Base-by-base conservation (phyloP, 2,113 vertebrate genomes). In the Motacilla alba region DNA sequence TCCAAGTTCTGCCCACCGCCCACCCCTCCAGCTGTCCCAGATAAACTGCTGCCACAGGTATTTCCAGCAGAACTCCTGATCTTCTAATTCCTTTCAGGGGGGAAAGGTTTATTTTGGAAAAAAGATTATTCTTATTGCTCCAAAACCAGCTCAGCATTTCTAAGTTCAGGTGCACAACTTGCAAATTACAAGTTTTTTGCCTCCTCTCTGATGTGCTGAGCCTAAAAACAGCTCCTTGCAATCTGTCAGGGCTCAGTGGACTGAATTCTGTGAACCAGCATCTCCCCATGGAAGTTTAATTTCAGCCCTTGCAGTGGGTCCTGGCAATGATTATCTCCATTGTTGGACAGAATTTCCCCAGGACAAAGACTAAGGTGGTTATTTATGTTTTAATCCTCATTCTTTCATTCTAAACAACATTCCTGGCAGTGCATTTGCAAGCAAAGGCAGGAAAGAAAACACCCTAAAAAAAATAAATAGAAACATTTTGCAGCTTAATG, bases 141-240 rank as follows among this genome's bases (percentile, higher is more conserved):
- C 13, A 3, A 58, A 66, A 83, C 62, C 85, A 95, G 62, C 67
- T 94, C 81, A 96, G 91, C 84, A 44, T 87, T 96, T 95, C 31
- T 12, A 74, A 58, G 30, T 93, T 94, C 66, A 83, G 83, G 72
- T 84, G 76, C 64, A 78, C 15, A 64, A 83, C 87, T 93, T 91
- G 66, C 87, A 93, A 89, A 87, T 95, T 64, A 37, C 37, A 30
- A 46, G 78, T 60, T 89, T 86, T 68, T 62, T 64, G 11, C 64
- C 67, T 79, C 47, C 47, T 73, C 47, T 90, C 35, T n/a, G 63
- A 68, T 82, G 58, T 68, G 84, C 74, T 91, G 66, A 95, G 66
- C 52, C 49, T 60, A 68, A 64, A 60, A 87, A 52, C 69, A 68
- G 47, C 77, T 87, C 87, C 5, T 31, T 91, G 83, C 69, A 72